Evolutionary conservation across 2,888 invertebrate genomes (phyloP).

Genomic region (Diachrysia chrysitis): DNA sequence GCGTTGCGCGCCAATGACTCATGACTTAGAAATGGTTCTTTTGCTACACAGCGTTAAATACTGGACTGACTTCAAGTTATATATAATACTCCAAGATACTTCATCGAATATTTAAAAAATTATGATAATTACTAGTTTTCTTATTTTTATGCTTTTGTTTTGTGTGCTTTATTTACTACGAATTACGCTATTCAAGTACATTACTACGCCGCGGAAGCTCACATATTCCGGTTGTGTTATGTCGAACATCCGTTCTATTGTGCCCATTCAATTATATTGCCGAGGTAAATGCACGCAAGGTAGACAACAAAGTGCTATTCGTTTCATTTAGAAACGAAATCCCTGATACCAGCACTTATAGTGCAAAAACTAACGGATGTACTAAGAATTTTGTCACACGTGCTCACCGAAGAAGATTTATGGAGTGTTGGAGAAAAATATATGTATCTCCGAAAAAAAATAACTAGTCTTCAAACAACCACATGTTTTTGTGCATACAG

Average conservation of each 20-base stretch:
- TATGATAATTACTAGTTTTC: not conserved
- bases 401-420: slow-evolving; percentile 59
- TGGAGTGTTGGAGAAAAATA: slow-evolving; percentile 55
- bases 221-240: slow-evolving; percentile 76
- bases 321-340: slow-evolving; percentile 23
- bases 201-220: slow-evolving; percentile 73
- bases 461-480: slow-evolving; percentile 54
- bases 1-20: slow-evolving; percentile 67
- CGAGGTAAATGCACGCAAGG: slow-evolving; percentile 53
- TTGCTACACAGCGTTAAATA: slow-evolving; percentile 44
- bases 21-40: slow-evolving; percentile 66
- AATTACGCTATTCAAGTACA: slow-evolving; percentile 59
- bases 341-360: slow-evolving; percentile 17
- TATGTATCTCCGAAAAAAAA: slow-evolving; percentile 29
- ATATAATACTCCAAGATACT: slow-evolving; percentile 28
- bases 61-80: slow-evolving; percentile 46
- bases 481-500: slow-evolving; percentile 73
- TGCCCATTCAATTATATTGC: slow-evolving; percentile 67
- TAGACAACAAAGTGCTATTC: slow-evolving; percentile 25
- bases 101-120: not conserved
- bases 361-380: slow-evolving; percentile 28
- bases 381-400: slow-evolving; percentile 45
- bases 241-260: slow-evolving; percentile 82
- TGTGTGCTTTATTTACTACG: slow-evolving; percentile 27
- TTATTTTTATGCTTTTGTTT: not conserved